A percentile compares a stretch with the other conserved stretches of the same genome.
These are phyloP conservation scores for Cryptotermes secundus DNA, from an alignment of 1,140 invertebrate species.

Conservation along the genomic window DNA sequence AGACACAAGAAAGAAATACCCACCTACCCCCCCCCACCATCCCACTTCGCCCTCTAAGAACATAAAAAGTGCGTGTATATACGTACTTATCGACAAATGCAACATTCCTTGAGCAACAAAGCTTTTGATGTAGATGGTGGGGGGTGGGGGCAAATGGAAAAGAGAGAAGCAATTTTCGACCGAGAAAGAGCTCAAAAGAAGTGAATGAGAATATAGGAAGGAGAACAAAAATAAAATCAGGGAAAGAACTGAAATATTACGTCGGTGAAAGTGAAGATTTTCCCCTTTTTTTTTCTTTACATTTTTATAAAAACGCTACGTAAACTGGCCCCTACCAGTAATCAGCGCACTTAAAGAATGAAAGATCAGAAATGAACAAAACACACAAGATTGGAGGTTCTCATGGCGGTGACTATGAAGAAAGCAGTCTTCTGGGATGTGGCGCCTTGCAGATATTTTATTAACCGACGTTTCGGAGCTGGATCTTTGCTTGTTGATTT, in stretches of 20 bases:
- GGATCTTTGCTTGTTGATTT: too few relatives aligned
- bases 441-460: too few relatives aligned
- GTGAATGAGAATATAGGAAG: neutral
- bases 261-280: neutral
- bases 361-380: too few relatives aligned
- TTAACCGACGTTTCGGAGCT: too few relatives aligned
- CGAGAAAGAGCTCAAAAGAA: constrained; percentile 16
- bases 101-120: neutral
- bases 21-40: neutral
- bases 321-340: neutral
- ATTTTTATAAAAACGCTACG: neutral
- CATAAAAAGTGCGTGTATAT: constrained; percentile 4
- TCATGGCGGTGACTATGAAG: too few relatives aligned
- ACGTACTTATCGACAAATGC: neutral
- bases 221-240: neutral
- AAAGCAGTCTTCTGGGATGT: too few relatives aligned
- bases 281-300: neutral
- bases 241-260: neutral
- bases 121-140: neutral
- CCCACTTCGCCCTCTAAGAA: neutral
- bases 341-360: too few relatives aligned
- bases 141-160: too few relatives aligned
- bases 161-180: constrained; percentile 18
- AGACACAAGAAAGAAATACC: neutral
- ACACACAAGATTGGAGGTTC: too few relatives aligned